These are phyloP conservation scores for Drosophila parabipectinata DNA, from an alignment of 1,140 invertebrate species.

Conservation along the genomic window DNA sequence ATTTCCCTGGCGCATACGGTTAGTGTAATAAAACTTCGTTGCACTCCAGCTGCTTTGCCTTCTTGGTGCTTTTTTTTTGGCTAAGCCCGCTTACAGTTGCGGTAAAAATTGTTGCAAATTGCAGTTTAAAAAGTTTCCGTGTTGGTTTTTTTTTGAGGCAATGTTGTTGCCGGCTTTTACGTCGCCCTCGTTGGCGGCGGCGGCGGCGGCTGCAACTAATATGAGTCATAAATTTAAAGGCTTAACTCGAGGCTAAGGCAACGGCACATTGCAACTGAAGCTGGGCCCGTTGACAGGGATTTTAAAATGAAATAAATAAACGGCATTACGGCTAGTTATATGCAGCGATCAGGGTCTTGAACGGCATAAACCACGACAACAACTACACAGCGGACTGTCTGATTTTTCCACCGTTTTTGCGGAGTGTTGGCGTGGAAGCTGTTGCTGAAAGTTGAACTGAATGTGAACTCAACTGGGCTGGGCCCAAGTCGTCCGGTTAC, in stretches of 20 bases:
- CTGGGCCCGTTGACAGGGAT: slow-evolving; percentile 53
- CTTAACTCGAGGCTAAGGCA: slow-evolving; percentile 59
- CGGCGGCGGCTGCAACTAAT: slow-evolving; percentile 60
- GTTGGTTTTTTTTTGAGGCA: slow-evolving; percentile 49
- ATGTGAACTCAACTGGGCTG: slow-evolving; percentile 58
- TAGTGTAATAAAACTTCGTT: slow-evolving; percentile 28
- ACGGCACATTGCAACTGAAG: slow-evolving; percentile 13
- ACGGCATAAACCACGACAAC: slow-evolving; percentile 38
- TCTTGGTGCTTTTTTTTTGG: slow-evolving; percentile 40
- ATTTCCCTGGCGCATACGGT: background rate
- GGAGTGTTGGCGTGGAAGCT: slow-evolving; percentile 43
- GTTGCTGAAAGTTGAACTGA: slow-evolving; percentile 47
- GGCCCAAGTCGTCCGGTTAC: slow-evolving; percentile 69
- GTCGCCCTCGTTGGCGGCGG: slow-evolving; percentile 17
- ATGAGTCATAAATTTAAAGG: slow-evolving; percentile 79
- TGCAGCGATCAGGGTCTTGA: slow-evolving; percentile 71
- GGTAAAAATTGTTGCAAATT: slow-evolving; percentile 76
- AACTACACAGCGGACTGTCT: slow-evolving; percentile 16
- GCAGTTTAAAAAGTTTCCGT: slow-evolving; percentile 78
- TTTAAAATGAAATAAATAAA: slow-evolving; percentile 73
- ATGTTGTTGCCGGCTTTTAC: slow-evolving; percentile 4
- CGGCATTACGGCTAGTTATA: slow-evolving; percentile 74
- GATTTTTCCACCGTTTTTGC: background rate
- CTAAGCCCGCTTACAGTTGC: slow-evolving; percentile 52
- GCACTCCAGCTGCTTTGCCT: background rate